Evolutionary conservation across 2,113 vertebrate species (phyloP).

Genomic region (Clinocottus analis): DNA sequence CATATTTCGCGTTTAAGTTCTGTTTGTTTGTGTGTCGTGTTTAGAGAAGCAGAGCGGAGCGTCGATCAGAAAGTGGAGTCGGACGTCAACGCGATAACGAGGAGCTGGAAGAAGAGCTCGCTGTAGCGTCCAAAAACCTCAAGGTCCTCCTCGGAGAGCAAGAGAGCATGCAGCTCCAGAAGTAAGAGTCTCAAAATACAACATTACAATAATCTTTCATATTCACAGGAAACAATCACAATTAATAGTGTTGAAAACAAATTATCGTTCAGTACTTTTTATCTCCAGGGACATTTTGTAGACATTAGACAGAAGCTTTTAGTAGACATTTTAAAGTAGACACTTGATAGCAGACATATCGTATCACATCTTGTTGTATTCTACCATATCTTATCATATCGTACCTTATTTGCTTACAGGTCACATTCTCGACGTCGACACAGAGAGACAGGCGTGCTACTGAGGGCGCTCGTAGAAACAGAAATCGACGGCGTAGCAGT

Average conservation of each 20-base stretch:
- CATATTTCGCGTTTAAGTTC: background rate
- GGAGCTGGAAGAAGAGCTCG: constrained; percentile 83
- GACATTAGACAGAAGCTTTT: too few relatives aligned
- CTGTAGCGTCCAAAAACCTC: constrained; percentile 85
- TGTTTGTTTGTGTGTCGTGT: background rate
- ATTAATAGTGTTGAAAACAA: background rate
- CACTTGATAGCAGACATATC: background rate
- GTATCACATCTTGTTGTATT: too few relatives aligned
- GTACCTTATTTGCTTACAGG: background rate
- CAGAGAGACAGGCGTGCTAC: constrained; percentile 85
- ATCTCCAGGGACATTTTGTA: too few relatives aligned
- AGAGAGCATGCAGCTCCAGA: constrained; percentile 81
- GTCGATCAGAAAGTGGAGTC: constrained; percentile 13
- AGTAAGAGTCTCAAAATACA: constrained; percentile 75
- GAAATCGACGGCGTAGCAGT: constrained; percentile 92
- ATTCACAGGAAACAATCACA: background rate
- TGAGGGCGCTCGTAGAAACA: constrained; percentile 88
- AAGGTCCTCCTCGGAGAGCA: constrained; percentile 81
- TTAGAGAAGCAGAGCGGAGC: constrained; percentile 66
- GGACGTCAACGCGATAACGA: constrained; percentile 80
- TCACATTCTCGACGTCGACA: constrained; percentile 79
- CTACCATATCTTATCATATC: background rate
- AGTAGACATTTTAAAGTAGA: too few relatives aligned
- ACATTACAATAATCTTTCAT: background rate
- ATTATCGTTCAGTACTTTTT: background rate